A percentile compares a stretch with the other conserved stretches of the same genome.
Conservation (phyloP, 2,113 vertebrate genomes). For the western clawed frog (Xenopus tropicalis) region DNA sequence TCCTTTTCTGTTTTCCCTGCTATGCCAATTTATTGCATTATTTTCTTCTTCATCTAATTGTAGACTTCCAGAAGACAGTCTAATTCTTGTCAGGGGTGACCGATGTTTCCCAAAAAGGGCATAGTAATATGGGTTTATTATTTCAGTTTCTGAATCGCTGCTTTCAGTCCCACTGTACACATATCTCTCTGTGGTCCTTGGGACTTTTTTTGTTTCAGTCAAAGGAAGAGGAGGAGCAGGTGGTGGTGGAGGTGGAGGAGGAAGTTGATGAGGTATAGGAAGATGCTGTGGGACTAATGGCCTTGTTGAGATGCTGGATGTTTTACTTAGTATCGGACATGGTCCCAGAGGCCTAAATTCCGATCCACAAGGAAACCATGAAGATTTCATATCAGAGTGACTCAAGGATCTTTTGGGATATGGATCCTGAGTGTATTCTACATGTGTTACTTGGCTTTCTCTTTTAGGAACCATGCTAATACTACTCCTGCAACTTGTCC, state of each 20-base stretch:
- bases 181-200: slow-evolving; percentile 57
- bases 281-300: slow-evolving; percentile 58
- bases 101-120: slow-evolving; percentile 65
- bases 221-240: slow-evolving; percentile 40
- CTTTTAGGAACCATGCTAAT: slow-evolving; percentile 45
- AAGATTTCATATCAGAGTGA: slow-evolving; percentile 83
- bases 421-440: slow-evolving; percentile 65
- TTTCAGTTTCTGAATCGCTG: slow-evolving; percentile 84
- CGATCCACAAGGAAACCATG: slow-evolving; percentile 69
- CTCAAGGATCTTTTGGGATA: slow-evolving; percentile 78
- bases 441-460: slow-evolving; percentile 40
- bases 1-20: slow-evolving; percentile 38
- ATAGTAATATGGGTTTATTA: slow-evolving; percentile 73
- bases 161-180: slow-evolving; percentile 72
- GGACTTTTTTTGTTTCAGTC: slow-evolving; percentile 47
- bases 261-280: slow-evolving; percentile 4
- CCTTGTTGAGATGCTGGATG: slow-evolving; percentile 50
- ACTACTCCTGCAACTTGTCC: slow-evolving; percentile 48
- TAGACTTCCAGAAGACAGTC: slow-evolving; percentile 87
- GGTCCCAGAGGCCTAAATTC: slow-evolving; percentile 88
- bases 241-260: slow-evolving; percentile 13
- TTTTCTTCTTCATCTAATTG: slow-evolving; percentile 84
- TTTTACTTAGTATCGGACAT: slow-evolving; percentile 73
- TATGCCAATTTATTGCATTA: slow-evolving; percentile 41
- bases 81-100: slow-evolving; percentile 70